Base-by-base conservation (phyloP, 2,797 vertebrate genomes). In the Epinephelus malabaricus region DNA sequence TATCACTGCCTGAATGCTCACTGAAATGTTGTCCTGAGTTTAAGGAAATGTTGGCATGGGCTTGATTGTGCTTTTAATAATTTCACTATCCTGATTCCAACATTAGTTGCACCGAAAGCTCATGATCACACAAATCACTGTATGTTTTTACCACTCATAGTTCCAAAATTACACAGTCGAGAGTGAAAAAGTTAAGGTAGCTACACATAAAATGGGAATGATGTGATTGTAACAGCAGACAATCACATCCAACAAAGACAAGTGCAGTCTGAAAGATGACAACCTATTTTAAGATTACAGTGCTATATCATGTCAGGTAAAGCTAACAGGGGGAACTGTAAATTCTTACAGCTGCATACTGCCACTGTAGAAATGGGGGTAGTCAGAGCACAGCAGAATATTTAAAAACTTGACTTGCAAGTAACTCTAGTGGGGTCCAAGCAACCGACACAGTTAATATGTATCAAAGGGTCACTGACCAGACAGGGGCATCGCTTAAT, bases 1-100 rank as follows among this genome's bases (percentile, higher is more conserved):
- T 18, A 8, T 51, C 34, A 59, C 76, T 67, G 78, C 63, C 62
- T 83, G 76, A 78, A 73, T 82, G 72, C 66, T 64, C 62, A 66
- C 78, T 83, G 21, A 69, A 49, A 46, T 19, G 49, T 56, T 71
- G 14, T 30, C 12, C 11, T 38, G 30, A 13, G 12, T 53, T 66
- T 1, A 59, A 50, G 30, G 23, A 64, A 50, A 50, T 30, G 51
- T 64, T 23, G 46, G 76, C 79, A 70, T 87, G 84, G 51, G 56
- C 62, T 69, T 71, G 47, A 54, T 17, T 15, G 45, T 73, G 60
- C 25, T 53, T 55, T 2, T 65, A 43, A 68, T 53, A n/a, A 21
- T 49, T 14, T 62, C 25, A 76, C 73, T 56, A 0, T 19, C 55
- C 23, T 45, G 23, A 68, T 27, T 49, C 38, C 63, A 34, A 62